phyloP scores from a whole-genome alignment of 2,113 vertebrate species.

The Muscicapa adusta region DNA sequence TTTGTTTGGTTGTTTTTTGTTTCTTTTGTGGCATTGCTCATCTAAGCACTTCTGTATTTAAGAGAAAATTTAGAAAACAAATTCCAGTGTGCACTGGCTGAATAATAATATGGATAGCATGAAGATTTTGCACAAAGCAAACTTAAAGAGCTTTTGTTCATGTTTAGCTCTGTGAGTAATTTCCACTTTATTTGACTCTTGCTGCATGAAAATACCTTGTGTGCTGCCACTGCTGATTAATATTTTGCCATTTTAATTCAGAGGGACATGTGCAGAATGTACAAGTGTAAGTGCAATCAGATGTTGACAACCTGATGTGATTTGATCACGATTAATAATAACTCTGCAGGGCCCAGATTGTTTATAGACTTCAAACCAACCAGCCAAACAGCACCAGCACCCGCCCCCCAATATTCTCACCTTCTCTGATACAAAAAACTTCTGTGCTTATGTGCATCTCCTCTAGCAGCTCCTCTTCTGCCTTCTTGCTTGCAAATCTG shows the following conservation, averaged over 20 bases:
- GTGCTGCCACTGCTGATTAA: neutral
- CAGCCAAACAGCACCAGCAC: neutral
- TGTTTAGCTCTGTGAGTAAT: neutral
- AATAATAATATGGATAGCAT: neutral
- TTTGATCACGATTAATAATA: neutral
- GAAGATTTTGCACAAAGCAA: neutral
- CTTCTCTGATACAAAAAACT: neutral
- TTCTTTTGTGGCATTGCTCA: neutral
- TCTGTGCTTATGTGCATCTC: neutral
- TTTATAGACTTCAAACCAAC: neutral
- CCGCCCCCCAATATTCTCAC: accelerated
- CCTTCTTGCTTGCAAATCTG: neutral
- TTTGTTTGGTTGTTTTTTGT: no score
- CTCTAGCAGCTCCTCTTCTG: neutral
- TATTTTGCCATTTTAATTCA: neutral
- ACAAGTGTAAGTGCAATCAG: neutral
- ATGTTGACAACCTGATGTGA: neutral
- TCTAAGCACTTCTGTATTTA: neutral
- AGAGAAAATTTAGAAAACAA: neutral
- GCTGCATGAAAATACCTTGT: neutral
- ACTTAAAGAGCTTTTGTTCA: neutral
- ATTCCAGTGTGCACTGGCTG: neutral
- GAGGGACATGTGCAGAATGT: neutral
- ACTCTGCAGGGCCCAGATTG: neutral
- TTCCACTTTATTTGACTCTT: neutral